Evolutionary conservation across 2,888 invertebrate genomes (phyloP).

Genomic region (Neria commutata): DNA sequence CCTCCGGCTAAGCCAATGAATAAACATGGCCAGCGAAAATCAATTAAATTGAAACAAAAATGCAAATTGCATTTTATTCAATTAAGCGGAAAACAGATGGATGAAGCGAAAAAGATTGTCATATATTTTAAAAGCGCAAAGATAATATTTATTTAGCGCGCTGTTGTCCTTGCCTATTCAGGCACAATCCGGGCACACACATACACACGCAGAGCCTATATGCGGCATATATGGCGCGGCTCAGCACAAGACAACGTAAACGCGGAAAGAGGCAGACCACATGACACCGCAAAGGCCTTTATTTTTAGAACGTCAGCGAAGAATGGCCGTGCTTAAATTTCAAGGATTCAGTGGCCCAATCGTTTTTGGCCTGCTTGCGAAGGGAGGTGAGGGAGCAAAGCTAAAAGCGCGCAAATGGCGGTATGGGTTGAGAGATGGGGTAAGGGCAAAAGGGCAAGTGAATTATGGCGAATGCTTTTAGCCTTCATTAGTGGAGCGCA

Average conservation of each 20-base stretch:
- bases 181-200: not conserved
- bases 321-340: not conserved
- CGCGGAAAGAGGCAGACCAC: too few species aligned
- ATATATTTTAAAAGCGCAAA: not conserved
- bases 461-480: too few species aligned
- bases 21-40: not conserved
- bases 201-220: not conserved
- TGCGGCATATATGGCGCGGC: not conserved
- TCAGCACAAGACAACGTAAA: too few species aligned
- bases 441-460: too few species aligned
- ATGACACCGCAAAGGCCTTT: not conserved
- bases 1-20: too few species aligned
- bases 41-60: constrained; percentile 7
- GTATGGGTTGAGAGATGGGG: too few species aligned
- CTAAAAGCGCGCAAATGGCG: too few species aligned
- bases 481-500: too few species aligned
- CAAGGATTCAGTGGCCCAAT: not conserved
- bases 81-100: not conserved
- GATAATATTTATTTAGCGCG: not conserved
- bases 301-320: not conserved
- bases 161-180: not conserved
- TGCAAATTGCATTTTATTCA: constrained; percentile 5
- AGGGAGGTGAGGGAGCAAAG: too few species aligned
- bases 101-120: not conserved
- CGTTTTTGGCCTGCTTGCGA: too few species aligned